Conservation (phyloP, 1,140 invertebrate genomes). For the Papilio dardanus region DNA sequence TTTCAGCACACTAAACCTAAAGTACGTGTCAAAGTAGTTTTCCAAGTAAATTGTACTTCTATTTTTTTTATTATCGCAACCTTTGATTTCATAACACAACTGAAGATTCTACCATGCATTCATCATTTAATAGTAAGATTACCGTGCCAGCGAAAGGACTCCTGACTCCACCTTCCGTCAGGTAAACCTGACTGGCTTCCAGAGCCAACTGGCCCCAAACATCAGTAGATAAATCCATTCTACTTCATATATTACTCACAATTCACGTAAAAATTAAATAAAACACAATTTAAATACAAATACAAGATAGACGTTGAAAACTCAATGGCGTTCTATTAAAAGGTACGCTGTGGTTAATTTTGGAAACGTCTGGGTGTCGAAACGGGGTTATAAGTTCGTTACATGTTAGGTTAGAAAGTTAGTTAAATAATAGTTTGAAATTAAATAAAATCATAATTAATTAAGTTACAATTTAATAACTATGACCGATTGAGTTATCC, state of each 20-base stretch:
- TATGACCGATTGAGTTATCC: not conserved
- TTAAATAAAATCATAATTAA: not conserved
- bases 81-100: slow-evolving; percentile 14
- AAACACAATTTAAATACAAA: slow-evolving; percentile 48
- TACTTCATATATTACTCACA: slow-evolving; percentile 43
- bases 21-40: not conserved
- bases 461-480: not conserved
- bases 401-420: not conserved
- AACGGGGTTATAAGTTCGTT: slow-evolving; percentile 25
- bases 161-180: slow-evolving; percentile 89
- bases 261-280: slow-evolving; percentile 49
- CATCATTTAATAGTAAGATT: slow-evolving; percentile 66
- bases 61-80: not conserved
- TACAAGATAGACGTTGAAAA: slow-evolving; percentile 63
- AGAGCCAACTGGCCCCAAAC: slow-evolving; percentile 92
- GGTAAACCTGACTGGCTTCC: slow-evolving; percentile 92
- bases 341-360: slow-evolving; percentile 77
- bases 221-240: slow-evolving; percentile 86
- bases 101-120: not conserved
- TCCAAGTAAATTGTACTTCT: not conserved
- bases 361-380: slow-evolving; percentile 71
- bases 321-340: slow-evolving; percentile 60
- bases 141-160: slow-evolving; percentile 93
- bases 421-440: no score
- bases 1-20: not conserved